Base-by-base conservation (phyloP, 2,888 invertebrate species). In the Venusia cambrica region DNA sequence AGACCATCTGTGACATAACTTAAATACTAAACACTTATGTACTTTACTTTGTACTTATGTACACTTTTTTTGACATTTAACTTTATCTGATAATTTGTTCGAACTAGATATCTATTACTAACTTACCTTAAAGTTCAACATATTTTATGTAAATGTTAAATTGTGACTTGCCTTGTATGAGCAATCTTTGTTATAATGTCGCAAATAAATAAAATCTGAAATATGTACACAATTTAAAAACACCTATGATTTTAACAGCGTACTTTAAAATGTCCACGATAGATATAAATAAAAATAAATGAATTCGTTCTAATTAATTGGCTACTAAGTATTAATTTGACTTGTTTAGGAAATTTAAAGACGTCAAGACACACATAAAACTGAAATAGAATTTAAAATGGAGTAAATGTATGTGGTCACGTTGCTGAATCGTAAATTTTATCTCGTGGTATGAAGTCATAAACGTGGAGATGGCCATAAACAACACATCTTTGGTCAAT, bases 231-330 rank as follows among this genome's bases (percentile, higher is more conserved):
- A 45, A 49, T 40, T 43, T 40, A 48, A 38, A 38, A 42, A 45
- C 45, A 33, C 26, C 20, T 27, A 43, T 46, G 26, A 38, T 38
- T 40, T 42, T 45, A 45, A 40, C 38, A 30, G 30, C 29, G 12
- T 26, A 35, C 36, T 30, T 47, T 32, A 47, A 39, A 17, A 27
- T 31, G 6, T 47, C 47, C 30, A 50, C 45, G 39, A 36, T 14
- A 5, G 9, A 46, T 38, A 31, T 11, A 39, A 42, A 33, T 43
- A 17, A 38, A 48, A 47, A 52, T 56, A 47, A 49, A 54, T 56
- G 46, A 51, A 51, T 53, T 33, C 12, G 32, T 41, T 42, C 54
- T 51, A 53, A 60, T 60, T 56, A 49, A 32, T 37, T 24, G 18
- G 21, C 31, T 16, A 22, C 32, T 45, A 31, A 32, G 31, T 21